phyloP scores from a whole-genome alignment of 1,140 invertebrate genomes.

The Aphis gossypii region DNA sequence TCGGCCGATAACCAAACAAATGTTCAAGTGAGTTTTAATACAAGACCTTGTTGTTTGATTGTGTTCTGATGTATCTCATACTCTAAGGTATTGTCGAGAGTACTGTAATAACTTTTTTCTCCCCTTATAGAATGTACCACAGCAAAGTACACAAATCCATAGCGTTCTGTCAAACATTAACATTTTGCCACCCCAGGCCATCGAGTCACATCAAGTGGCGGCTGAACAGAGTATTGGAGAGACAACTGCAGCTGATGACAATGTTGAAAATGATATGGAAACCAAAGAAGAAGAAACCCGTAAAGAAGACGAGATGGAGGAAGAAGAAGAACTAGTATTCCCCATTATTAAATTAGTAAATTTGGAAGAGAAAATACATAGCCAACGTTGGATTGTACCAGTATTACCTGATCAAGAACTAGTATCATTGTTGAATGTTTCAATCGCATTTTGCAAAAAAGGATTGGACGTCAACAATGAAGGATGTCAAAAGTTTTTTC shows the following conservation, averaged over 20 bases:
- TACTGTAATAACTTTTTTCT: slow-evolving; percentile 8
- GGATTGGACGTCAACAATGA: slow-evolving; percentile 88
- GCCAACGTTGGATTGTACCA: slow-evolving; percentile 94
- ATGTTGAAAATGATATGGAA: slow-evolving; percentile 17
- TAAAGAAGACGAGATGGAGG: slow-evolving; percentile 46
- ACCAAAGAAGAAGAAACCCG: slow-evolving; percentile 26
- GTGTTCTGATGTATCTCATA: background rate
- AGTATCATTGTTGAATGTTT: slow-evolving; percentile 87
- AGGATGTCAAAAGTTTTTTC: slow-evolving; percentile 93
- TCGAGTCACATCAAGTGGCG: background rate
- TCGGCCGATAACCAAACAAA: slow-evolving; percentile 59
- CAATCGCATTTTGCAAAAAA: slow-evolving; percentile 82
- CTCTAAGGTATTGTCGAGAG: background rate
- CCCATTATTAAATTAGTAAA: slow-evolving; percentile 84
- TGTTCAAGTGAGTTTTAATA: background rate
- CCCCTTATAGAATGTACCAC: slow-evolving; percentile 55
- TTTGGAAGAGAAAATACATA: slow-evolving; percentile 94
- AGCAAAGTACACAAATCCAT: slow-evolving; percentile 48
- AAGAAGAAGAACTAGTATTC: slow-evolving; percentile 69
- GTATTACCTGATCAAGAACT: slow-evolving; percentile 95
- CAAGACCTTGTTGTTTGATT: background rate
- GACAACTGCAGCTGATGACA: background rate
- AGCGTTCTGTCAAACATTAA: slow-evolving; percentile 51
- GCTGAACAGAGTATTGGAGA: background rate
- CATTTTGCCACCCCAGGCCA: slow-evolving; percentile 13